Evolutionary conservation across 1,140 invertebrate species (phyloP).

Genomic region (Tetranychus cinnabarinus): DNA sequence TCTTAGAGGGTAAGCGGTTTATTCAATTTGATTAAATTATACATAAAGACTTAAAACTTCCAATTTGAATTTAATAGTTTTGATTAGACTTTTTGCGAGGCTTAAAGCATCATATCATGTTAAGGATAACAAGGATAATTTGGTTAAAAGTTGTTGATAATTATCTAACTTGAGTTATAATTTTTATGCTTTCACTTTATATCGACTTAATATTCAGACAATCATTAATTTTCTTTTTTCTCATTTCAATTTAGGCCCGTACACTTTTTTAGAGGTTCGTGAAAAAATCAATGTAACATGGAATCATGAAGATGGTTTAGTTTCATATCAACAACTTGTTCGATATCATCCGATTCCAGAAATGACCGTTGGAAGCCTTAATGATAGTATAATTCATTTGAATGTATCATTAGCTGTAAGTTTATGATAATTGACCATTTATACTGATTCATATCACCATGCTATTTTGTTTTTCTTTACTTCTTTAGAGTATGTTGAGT

Average conservation of each 20-base stretch:
- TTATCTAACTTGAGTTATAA: no score
- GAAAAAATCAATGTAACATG: constrained; percentile 20
- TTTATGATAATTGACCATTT: background rate
- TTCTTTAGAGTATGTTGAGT: background rate
- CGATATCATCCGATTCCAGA: constrained; percentile 14
- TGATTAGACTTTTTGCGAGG: no score
- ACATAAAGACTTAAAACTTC: no score
- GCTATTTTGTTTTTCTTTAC: background rate
- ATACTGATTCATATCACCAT: background rate
- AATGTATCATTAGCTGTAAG: constrained; percentile 21
- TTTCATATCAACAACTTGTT: constrained; percentile 19
- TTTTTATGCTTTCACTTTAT: no score
- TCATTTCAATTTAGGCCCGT: background rate
- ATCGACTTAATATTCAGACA: no score
- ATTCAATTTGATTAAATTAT: no score
- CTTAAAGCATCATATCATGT: no score
- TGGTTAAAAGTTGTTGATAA: no score
- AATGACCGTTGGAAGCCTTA: constrained; percentile 14
- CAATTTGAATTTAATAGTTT: no score
- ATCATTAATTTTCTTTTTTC: no score
- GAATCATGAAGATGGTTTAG: constrained; percentile 14
- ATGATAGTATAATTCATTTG: constrained; percentile 21
- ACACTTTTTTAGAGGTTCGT: constrained; percentile 15
- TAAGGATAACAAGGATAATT: no score
- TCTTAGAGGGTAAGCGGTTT: no score